Evolutionary conservation across 2,797 vertebrate species (phyloP), one percentile per base, ranked within the genome.

Genomic region (Semotilus atromaculatus): DNA sequence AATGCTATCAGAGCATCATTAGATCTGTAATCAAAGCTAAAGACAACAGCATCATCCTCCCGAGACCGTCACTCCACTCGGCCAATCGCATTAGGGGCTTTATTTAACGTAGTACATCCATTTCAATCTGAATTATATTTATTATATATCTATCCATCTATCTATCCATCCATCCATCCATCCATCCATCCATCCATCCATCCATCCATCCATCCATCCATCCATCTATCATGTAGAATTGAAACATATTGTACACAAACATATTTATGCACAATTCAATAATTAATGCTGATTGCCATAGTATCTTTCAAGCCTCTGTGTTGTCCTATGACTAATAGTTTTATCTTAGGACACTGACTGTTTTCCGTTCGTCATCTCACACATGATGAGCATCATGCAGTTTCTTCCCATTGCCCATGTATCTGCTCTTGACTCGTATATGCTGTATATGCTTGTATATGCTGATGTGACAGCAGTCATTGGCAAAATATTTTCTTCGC

Each of bases 1-100:
- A 91, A 92, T 92, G 89, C 55, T 92, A 92, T 89, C 85, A 85
- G 89, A 89, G 88, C 90, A 90, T 93, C 92, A 94, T 94, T 93
- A 91, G 82, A 89, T 82, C 90, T 88, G 88, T 90, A 88, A 93
- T 94, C 90, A 93, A 80, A 91, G 86, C 83, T 80, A 83, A 87
- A 88, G 90, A 89, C 88, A 76, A 55, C 78, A 86, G 85, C 84
- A 88, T 48, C 86, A 91, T 90, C 88, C 91, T 90, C 90, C 86
- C 9, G 84, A 86, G 83, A 87, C 84, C 83, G 53, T n/a, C 86
- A 86, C 86, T 91, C 89, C 87, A 86, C 78, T 74, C 74, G 87
- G 90, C 90, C 90, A 94, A 94, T 95, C 75, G 76, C 76, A 95
- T 94, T 93, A 93, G 13, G 3, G 10, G 16, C 38, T 40, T 66